Base-by-base conservation (phyloP, 2,888 invertebrate genomes). In the Spatulosminthurus flaviceps region DNA sequence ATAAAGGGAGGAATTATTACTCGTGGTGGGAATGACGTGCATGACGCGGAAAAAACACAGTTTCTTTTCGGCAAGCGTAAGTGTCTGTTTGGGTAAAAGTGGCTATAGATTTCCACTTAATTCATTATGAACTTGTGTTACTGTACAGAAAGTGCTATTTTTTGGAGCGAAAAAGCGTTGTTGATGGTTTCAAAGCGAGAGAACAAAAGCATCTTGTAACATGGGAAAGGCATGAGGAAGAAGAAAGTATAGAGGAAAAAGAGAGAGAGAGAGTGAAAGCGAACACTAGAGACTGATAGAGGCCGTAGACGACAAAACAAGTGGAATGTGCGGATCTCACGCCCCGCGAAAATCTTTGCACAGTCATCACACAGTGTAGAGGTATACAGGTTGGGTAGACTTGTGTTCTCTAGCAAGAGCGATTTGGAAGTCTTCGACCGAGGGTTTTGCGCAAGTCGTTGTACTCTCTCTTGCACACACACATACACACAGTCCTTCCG, bases 371-470 rank as follows among this genome's bases (percentile, higher is more conserved):
- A 51, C n/a, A 51, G 51, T n/a, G 51, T 19, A 19, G 51, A 51
- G 16, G 51, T 51, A 51, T 51, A 51, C 51, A 51, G 51, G 51
- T 51, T 51, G 51, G 34, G 34, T 34, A 34, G 34, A 51, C n/a
- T 19, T 51, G n/a, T 13, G 4, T 51, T 51, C 16, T 5, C 51
- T 51, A 2, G 19, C 16, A n/a, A 51, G 51, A 51, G n/a, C 19
- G 4, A 51, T 51, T 51, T 51, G 21, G 24, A 74, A 61, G 43
- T 34, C 42, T 75, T 75, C 24, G 66, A 75, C 66, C 66, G 66
- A 66, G 21, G n/a, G 22, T 19, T 75, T 66, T 75, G 75, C 75
- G 75, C 75, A 75, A 75, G 75, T 75, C 75, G 26, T 66, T 21
- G 22, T 42, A 1, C 21, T 29, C 21, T 64, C 34, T 41, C 64